Percentiles rank a stretch among this genome's conserved stretches.
These are phyloP conservation scores for Ptilorrhoa leucosticta DNA, from an alignment of 2,113 vertebrate genomes.

Conservation along the genomic window DNA sequence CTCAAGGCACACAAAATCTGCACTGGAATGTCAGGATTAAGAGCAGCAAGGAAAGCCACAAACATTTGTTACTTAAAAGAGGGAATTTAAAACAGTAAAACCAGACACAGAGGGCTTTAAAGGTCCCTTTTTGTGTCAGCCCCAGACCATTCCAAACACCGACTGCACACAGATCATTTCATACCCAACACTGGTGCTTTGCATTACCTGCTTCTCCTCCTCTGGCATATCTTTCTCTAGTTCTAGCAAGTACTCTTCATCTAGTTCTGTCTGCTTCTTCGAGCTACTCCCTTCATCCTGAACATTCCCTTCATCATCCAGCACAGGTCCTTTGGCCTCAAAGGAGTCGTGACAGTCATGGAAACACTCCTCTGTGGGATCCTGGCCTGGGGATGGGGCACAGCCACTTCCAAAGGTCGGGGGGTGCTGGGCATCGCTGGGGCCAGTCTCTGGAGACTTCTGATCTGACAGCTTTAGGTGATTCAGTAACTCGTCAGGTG, in stretches of 20 bases:
- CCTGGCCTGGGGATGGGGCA: background rate
- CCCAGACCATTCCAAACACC: fast-evolving
- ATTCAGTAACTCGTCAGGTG: constrained; percentile 53
- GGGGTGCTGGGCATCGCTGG: background rate
- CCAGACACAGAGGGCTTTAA: background rate
- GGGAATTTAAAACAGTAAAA: background rate
- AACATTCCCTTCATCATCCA: constrained; percentile 31
- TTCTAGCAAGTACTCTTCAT: constrained; percentile 77
- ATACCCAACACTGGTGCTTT: background rate
- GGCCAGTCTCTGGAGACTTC: background rate
- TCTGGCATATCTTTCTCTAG: constrained; percentile 77
- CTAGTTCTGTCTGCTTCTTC: constrained; percentile 63
- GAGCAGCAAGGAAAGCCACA: background rate
- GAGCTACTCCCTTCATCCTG: constrained; percentile 9
- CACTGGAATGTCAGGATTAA: background rate
- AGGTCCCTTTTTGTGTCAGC: background rate
- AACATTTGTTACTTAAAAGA: background rate
- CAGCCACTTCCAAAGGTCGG: background rate
- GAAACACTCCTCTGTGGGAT: constrained; percentile 68
- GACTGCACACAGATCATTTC: background rate
- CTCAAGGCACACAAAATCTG: background rate
- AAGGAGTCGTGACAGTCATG: constrained; percentile 74
- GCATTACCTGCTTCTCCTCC: constrained; percentile 80
- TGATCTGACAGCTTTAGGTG: constrained; percentile 64
- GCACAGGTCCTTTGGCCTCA: constrained; percentile 19